phyloP scores from a whole-genome alignment of 2,113 vertebrate genomes.

The Lophius piscatorius region DNA sequence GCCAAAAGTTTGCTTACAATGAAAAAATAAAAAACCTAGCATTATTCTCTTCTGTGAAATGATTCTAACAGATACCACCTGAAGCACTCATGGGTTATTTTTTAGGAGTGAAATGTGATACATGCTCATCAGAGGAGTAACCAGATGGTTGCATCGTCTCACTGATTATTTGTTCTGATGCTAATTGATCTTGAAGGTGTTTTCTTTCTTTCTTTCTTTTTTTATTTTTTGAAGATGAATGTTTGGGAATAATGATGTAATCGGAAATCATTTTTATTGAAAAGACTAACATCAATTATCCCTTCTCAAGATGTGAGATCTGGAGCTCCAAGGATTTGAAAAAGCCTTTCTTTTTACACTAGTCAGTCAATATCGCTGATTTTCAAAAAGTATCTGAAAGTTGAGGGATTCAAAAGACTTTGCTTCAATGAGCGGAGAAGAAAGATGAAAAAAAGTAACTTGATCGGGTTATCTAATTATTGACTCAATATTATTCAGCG shows the following conservation, averaged over 20 bases:
- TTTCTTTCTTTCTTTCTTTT: background rate
- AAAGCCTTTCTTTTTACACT: background rate
- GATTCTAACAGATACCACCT: conserved; percentile 1
- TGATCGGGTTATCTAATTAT: conserved; percentile 3
- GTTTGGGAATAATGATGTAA: background rate
- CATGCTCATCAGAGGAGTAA: conserved; percentile 20
- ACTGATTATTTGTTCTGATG: conserved; percentile 5
- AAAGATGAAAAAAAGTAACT: background rate
- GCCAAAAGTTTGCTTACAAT: too few species aligned
- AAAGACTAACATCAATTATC: background rate
- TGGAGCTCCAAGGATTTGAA: background rate
- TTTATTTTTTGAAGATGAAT: background rate
- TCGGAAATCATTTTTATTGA: background rate
- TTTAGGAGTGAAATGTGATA: conserved; percentile 13
- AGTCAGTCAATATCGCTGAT: conserved; percentile 3
- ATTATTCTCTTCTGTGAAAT: background rate
- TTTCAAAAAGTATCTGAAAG: background rate
- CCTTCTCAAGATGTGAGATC: background rate
- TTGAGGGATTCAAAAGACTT: too few species aligned
- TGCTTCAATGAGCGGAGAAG: too few species aligned
- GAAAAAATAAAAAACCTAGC: too few species aligned
- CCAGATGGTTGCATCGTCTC: conserved; percentile 18
- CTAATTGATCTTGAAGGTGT: background rate
- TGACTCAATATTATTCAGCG: background rate
- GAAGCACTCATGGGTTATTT: conserved; percentile 21